Percentiles rank a stretch among this genome's conserved stretches.
Conservation (phyloP, 2,113 vertebrate species). For the Gymnorhina tibicen region DNA sequence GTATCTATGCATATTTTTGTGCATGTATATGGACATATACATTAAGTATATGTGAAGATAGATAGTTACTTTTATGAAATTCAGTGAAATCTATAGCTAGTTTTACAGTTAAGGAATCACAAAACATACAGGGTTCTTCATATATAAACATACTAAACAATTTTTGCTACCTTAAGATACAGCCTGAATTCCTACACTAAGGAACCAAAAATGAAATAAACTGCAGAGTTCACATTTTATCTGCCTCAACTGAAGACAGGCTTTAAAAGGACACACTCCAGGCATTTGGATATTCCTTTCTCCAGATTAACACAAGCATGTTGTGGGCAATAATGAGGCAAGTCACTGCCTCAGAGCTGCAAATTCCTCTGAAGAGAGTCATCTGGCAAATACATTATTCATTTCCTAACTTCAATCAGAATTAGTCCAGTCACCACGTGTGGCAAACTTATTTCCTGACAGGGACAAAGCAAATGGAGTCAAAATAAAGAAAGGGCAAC, state of each 20-base stretch:
- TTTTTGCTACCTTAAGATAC: not conserved
- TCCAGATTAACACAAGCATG: not conserved
- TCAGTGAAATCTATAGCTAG: not conserved
- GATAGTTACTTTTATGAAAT: not conserved
- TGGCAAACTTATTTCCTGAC: not conserved
- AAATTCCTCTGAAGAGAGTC: not conserved
- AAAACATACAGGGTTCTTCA: not conserved
- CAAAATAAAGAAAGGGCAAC: not conserved
- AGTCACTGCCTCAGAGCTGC: not conserved
- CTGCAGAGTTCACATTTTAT: not conserved
- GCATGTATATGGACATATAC: not conserved
- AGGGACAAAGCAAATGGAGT: not conserved
- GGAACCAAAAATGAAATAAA: not conserved
- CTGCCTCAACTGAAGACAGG: not conserved
- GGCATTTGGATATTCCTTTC: not conserved
- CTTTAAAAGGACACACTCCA: not conserved
- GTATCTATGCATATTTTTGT: not conserved
- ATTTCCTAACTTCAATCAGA: not conserved
- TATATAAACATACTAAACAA: not conserved
- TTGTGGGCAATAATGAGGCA: not conserved
- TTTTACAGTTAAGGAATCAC: not conserved
- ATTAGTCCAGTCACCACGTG: not conserved
- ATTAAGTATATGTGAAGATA: not conserved
- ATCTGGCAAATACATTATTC: not conserved
- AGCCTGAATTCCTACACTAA: not conserved